These are phyloP conservation scores for Osedax fenrisi DNA, from an alignment of 2,888 invertebrate genomes.

Conservation along the genomic window DNA sequence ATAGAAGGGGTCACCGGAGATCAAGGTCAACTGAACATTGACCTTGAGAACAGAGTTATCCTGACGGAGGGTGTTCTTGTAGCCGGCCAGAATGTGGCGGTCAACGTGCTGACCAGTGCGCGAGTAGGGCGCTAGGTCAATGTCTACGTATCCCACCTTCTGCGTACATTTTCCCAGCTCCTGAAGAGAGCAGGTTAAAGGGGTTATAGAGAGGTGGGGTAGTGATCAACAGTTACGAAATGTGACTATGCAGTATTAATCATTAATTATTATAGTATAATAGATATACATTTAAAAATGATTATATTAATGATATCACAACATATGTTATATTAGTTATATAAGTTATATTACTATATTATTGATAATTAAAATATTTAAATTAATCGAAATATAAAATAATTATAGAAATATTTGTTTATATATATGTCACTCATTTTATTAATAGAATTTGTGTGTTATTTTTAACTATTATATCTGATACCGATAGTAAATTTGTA, in stretches of 20 bases:
- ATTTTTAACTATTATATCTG: no score
- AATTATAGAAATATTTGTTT: no score
- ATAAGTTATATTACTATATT: no score
- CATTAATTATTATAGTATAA: not conserved
- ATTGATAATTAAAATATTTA: no score
- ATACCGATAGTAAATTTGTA: no score
- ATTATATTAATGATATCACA: no score
- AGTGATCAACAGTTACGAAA: not conserved
- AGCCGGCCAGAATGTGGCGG: conserved; percentile 83
- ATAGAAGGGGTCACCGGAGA: conserved; percentile 87
- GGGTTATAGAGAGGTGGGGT: not conserved
- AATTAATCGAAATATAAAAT: no score
- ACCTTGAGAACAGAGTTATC: conserved; percentile 90
- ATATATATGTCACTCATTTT: no score
- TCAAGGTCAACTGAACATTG: conserved; percentile 73
- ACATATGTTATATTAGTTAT: no score
- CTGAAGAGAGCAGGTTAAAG: conserved; percentile 49
- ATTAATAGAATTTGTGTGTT: no score
- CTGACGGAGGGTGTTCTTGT: conserved; percentile 77
- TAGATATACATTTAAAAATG: not conserved
- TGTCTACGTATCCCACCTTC: conserved; percentile 91
- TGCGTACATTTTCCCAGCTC: conserved; percentile 72
- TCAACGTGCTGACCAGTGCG: conserved; percentile 75
- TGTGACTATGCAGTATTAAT: not conserved
- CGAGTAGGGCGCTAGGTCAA: conserved; percentile 90